Evolutionary conservation across 2,113 vertebrate genomes (phyloP), one percentile per base, ranked within the genome.

Genomic region (Laterallus jamaicensis): DNA sequence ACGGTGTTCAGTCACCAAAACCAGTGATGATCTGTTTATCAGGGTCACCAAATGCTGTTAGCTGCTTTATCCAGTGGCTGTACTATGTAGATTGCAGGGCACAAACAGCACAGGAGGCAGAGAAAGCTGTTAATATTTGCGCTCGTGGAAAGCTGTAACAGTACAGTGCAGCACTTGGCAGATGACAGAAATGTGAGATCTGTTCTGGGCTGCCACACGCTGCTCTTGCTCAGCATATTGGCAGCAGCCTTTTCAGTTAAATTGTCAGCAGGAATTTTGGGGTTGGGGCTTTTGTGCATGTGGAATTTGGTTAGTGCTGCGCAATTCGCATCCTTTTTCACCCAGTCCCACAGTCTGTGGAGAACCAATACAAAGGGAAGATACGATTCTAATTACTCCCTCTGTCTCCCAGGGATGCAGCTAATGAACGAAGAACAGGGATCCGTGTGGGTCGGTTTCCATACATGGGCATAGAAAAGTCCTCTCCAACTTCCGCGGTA

Each of bases 351-450:
- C 94, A 90, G 88, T 81, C 90, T 90, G 74, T 96, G 93, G 93
- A 93, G 97, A 93, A 88, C 90, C 88, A 82, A 91, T 92, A 88
- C 74, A 90, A 93, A 88, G 95, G 92, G 96, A 93, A 95, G 94
- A 88, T 90, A 77, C 5, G 2, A 39, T 90, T 94, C 96, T 97
- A 92, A 97, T 95, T 96, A 86, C 93, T 96, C 90, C 97, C 95
- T 97, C 94, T 97, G 96, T 97, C 96, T 96, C 97, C 95, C 96
- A 97, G 96, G 96, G 95, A 93, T 97, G 92, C 96, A 96, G 94
- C 96, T 96, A 93, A 94, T 94, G 94, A 95, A 91, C 40, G 96
- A 97, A 96, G 95, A 97, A 96, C 94, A 96, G 96, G 96, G 96
- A 95, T 93, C 96, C 84, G 3, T 93, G 94, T 95, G 96, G 96